Percentiles rank a stretch among this genome's conserved stretches.
These are phyloP conservation scores for Trachelus iudaicus DNA, from an alignment of 2,888 invertebrate genomes.

Conservation along the genomic window DNA sequence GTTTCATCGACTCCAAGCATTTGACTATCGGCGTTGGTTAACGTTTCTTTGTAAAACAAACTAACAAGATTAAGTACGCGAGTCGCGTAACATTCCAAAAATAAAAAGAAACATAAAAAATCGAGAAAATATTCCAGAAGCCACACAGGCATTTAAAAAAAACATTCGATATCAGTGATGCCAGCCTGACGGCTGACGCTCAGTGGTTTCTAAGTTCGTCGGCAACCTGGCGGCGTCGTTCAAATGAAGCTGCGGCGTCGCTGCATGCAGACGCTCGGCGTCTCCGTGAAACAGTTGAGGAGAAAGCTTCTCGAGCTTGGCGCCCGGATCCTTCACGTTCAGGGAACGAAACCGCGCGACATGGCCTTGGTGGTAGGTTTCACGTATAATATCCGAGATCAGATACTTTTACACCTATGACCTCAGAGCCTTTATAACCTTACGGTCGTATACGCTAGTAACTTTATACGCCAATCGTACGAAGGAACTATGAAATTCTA, in stretches of 20 bases:
- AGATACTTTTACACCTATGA: background rate
- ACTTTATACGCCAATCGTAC: background rate
- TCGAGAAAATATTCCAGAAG: slow-evolving; percentile 15
- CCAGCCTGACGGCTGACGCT: slow-evolving; percentile 55
- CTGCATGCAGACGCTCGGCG: slow-evolving; percentile 64
- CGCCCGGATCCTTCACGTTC: slow-evolving; percentile 60
- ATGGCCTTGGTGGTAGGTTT: slow-evolving; percentile 62
- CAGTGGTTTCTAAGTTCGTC: slow-evolving; percentile 49
- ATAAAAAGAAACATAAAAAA: background rate
- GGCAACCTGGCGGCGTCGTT: slow-evolving; percentile 62
- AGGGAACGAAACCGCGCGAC: slow-evolving; percentile 59
- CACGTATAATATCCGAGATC: background rate
- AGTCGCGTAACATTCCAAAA: background rate
- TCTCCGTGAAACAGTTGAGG: slow-evolving; percentile 62
- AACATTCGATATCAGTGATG: slow-evolving; percentile 25
- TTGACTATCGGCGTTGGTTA: background rate
- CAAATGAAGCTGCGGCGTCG: slow-evolving; percentile 65
- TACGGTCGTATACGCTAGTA: background rate
- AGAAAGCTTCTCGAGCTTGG: slow-evolving; percentile 61
- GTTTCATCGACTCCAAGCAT: background rate
- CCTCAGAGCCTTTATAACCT: background rate
- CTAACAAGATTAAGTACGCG: background rate
- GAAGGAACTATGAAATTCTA: background rate
- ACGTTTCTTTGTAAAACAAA: background rate
- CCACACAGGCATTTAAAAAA: slow-evolving; percentile 5